Evolutionary conservation across 2,888 invertebrate species (phyloP), one percentile per base, ranked within the genome.

Genomic region (Alentia gelatinosa): DNA sequence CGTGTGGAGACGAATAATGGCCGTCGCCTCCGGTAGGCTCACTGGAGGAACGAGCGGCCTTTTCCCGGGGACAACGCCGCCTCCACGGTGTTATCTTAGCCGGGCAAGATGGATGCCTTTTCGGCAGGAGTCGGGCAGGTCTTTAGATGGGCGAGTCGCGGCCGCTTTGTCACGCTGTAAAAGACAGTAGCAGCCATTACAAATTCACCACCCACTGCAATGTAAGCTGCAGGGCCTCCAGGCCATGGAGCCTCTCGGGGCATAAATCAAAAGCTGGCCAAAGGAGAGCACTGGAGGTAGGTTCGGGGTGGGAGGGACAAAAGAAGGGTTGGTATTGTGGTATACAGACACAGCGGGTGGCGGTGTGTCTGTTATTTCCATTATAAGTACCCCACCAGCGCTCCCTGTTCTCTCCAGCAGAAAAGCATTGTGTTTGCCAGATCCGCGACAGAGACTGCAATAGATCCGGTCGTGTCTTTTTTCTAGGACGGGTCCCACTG

Each of bases 21-120:
- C 56, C 19, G 5, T n/a, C n/a, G 56, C 56, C 56, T 56, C 56
- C 9, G n/a, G 56, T 3, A 56, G 56, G 56, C 56, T 56, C 56
- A 56, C 56, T 19, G 56, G 9, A 56, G 56, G 56, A 56, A n/a
- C 19, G 23, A 56, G 56, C 23, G 56, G 56, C n/a, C 56, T 56
- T 56, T 56, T 56, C 23, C 23, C 19, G 56, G 56, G 56, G 19
- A n/a, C 3, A 19, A 4, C 3, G 3, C 23, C 56, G 19, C 68
- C 68, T 26, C 30, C 68, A 68, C 68, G 56, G 56, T 68, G 68
- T 68, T 68, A 68, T 68, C 68, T 68, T 68, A 68, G 68, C 68
- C 68, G 30, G 23, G n/a, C 68, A 68, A 68, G 68, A 68, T 68
- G 68, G 68, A 68, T 68, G 68, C 68, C 68, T 30, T 56, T 26